Percentiles rank a stretch among this genome's conserved stretches.
These are phyloP conservation scores for Xiphorhynchus elegans DNA, from an alignment of 2,113 vertebrate species.

Conservation along the genomic window DNA sequence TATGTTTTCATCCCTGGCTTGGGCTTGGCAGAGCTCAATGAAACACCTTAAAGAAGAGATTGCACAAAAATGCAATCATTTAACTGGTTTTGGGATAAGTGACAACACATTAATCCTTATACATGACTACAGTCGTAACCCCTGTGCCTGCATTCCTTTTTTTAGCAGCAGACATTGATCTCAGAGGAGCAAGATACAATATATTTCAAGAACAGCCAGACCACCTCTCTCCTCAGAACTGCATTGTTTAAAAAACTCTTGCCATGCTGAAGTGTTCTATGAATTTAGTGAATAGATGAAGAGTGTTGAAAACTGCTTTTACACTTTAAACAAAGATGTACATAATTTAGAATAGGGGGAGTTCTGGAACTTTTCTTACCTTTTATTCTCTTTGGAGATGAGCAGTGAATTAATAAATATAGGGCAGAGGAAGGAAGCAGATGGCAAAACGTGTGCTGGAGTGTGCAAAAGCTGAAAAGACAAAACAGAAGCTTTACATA, in stretches of 20 bases:
- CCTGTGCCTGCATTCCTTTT: background rate
- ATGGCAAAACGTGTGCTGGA: conserved; percentile 91
- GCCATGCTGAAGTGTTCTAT: background rate
- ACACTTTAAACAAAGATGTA: background rate
- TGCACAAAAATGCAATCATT: background rate
- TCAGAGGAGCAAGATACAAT: background rate
- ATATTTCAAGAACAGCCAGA: background rate
- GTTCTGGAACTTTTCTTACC: conserved; percentile 58
- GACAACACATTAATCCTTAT: background rate
- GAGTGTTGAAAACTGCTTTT: background rate
- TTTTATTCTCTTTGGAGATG: conserved; percentile 73
- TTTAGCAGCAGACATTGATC: background rate
- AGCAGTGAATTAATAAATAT: conserved; percentile 89
- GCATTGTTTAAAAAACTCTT: background rate
- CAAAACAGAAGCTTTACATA: background rate
- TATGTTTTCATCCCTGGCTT: background rate
- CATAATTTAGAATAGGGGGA: background rate
- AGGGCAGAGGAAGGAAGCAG: conserved; percentile 88
- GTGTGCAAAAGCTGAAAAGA: conserved; percentile 86
- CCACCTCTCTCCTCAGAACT: fast-evolving
- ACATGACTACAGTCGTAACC: background rate
- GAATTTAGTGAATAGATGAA: background rate
- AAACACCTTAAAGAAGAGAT: background rate
- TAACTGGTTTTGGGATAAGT: background rate
- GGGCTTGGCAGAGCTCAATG: background rate